Evolutionary conservation across 2,888 invertebrate species (phyloP).

Genomic region (Petrolisthes manimaculis): DNA sequence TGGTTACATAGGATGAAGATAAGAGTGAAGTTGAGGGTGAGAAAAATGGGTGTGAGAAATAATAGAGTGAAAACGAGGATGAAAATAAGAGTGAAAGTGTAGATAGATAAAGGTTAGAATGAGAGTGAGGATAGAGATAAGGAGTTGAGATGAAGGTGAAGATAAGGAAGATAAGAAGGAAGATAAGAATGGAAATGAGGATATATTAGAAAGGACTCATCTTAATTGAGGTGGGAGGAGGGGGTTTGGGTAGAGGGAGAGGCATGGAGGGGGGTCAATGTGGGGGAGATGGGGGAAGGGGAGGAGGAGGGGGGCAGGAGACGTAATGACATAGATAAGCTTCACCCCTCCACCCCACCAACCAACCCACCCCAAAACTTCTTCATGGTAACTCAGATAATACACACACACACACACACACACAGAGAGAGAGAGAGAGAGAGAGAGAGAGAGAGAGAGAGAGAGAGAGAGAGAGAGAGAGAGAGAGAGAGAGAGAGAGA

Average conservation of each 20-base stretch:
- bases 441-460: not conserved
- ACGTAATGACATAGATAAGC: constrained; percentile 7
- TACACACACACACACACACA: too few species aligned
- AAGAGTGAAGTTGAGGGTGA: too few species aligned
- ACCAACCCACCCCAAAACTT: too few species aligned
- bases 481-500: constrained; percentile 5
- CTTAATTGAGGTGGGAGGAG: too few species aligned
- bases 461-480: not conserved
- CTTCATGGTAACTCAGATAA: too few species aligned
- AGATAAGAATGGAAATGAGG: not conserved
- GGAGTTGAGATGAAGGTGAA: not conserved
- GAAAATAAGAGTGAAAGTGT: not conserved
- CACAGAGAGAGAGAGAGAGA: too few species aligned
- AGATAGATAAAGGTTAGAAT: not conserved
- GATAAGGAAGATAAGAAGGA: too few species aligned
- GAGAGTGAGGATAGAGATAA: not conserved
- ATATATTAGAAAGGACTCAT: too few species aligned
- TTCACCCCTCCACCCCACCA: too few species aligned
- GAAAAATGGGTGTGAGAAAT: not conserved
- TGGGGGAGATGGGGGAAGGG: not conserved
- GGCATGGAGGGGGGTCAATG: not conserved
- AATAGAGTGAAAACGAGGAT: not conserved
- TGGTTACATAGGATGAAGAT: too few species aligned
- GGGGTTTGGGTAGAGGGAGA: too few species aligned
- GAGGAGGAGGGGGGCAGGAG: not conserved